These are phyloP conservation scores for Sylvicola cinctus DNA, from an alignment of 2,888 invertebrate species.

Conservation along the genomic window DNA sequence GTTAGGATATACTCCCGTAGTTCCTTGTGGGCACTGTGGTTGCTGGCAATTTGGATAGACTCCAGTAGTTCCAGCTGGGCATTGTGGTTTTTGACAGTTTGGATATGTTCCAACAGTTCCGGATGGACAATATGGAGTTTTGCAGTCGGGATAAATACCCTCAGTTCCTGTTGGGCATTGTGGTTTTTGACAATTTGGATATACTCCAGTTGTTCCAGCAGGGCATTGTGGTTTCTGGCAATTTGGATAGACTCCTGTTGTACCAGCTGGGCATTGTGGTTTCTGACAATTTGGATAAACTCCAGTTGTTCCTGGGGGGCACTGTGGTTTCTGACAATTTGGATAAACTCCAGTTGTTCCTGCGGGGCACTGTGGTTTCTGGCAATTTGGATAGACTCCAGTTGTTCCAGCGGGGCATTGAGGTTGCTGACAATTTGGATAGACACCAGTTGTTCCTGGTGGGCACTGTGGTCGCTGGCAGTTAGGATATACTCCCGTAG, in stretches of 20 bases:
- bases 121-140: no score
- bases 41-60: no score
- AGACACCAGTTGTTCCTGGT: slow-evolving; percentile 2
- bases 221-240: no score
- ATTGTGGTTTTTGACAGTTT: no score
- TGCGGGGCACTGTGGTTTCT: no score
- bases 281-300: slow-evolving; percentile 1
- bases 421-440: slow-evolving; percentile 2
- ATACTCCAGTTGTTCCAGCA: no score
- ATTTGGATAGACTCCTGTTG: no score
- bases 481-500: neutral
- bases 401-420: no score
- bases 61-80: no score
- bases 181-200: no score
- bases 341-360: slow-evolving; percentile 3
- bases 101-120: no score
- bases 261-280: slow-evolving; percentile 3
- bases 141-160: neutral
- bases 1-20: neutral
- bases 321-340: slow-evolving; percentile 3
- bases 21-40: slow-evolving; percentile 1
- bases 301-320: slow-evolving; percentile 2
- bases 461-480: neutral
- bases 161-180: neutral
- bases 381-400: no score